Percentiles rank a stretch among this genome's conserved stretches.
phyloP scores from a whole-genome alignment of 2,888 invertebrate species.

The Plagodis dolabraria region DNA sequence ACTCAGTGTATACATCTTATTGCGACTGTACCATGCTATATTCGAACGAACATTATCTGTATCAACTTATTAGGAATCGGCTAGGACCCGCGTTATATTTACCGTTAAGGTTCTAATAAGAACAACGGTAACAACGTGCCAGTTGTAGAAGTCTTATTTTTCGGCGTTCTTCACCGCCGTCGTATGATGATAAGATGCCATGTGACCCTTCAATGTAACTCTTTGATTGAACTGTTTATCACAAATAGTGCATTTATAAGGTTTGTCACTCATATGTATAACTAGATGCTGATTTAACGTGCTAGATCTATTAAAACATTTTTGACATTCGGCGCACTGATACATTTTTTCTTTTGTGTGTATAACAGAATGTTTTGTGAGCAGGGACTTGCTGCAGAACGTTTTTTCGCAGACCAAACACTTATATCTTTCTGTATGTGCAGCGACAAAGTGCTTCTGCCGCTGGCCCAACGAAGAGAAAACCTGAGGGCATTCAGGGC shows the following conservation, averaged over 20 bases:
- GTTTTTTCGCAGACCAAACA: constrained; percentile 32
- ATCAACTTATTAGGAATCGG: too few species aligned
- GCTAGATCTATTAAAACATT: constrained; percentile 29
- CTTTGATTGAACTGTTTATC: constrained; percentile 37
- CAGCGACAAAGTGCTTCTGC: constrained; percentile 40
- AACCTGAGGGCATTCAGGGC: constrained; percentile 47
- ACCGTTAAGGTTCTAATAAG: too few species aligned
- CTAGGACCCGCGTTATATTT: too few species aligned
- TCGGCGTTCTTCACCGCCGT: neutral
- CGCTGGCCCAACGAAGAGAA: constrained; percentile 40
- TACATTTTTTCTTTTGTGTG: constrained; percentile 32
- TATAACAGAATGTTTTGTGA: constrained; percentile 26
- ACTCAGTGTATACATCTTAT: too few species aligned
- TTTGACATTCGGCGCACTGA: constrained; percentile 31
- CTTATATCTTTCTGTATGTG: constrained; percentile 37
- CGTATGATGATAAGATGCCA: constrained; percentile 35
- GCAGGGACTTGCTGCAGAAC: constrained; percentile 25
- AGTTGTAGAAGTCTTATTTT: too few species aligned
- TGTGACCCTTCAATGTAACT: constrained; percentile 35
- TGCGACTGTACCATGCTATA: too few species aligned
- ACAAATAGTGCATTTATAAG: constrained; percentile 25
- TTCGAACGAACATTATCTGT: too few species aligned
- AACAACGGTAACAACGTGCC: too few species aligned
- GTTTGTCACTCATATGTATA: constrained; percentile 3
- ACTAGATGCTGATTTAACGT: constrained; percentile 31